A percentile compares a stretch with the other conserved stretches of the same genome.
Evolutionary conservation across 2,888 invertebrate species (phyloP).

Genomic region (Sialis lutaria): DNA sequence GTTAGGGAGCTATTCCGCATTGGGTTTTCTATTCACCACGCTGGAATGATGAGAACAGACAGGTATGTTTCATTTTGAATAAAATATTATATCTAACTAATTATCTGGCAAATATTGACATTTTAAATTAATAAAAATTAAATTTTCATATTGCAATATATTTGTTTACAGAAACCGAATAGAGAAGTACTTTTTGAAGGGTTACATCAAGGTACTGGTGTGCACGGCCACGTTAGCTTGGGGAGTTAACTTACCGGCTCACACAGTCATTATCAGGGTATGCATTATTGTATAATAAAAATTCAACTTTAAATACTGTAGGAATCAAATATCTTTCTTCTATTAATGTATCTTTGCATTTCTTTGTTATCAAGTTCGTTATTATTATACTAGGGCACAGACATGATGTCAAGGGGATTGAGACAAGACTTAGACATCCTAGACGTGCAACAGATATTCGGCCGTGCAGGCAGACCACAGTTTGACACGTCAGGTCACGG

Average conservation of each 20-base stretch:
- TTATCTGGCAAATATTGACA: constrained; percentile 60
- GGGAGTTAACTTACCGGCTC: constrained; percentile 99
- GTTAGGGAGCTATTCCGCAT: constrained; percentile 66
- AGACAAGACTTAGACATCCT: constrained; percentile 92
- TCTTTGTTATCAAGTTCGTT: neutral
- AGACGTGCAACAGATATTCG: constrained; percentile 97
- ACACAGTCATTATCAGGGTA: constrained; percentile 89
- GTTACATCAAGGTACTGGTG: constrained; percentile 73
- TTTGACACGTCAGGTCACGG: constrained; percentile 90
- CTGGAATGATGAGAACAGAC: constrained; percentile 82
- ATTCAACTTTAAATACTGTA: constrained; percentile 1
- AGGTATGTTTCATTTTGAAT: constrained; percentile 29
- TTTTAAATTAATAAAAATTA: constrained; percentile 27
- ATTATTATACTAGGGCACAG: constrained; percentile 57
- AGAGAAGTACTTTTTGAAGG: constrained; percentile 80
- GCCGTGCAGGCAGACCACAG: constrained; percentile 95
- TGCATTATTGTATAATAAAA: constrained; percentile 14
- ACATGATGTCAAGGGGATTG: constrained; percentile 88
- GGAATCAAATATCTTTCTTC: neutral
- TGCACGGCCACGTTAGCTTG: constrained; percentile 98
- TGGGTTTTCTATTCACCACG: constrained; percentile 93
- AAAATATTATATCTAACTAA: neutral
- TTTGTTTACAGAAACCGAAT: constrained; percentile 26
- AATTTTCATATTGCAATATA: neutral
- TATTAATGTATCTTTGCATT: too few relatives aligned